Conservation (phyloP, 2,797 vertebrate genomes). For the Epinephelus awoara region DNA sequence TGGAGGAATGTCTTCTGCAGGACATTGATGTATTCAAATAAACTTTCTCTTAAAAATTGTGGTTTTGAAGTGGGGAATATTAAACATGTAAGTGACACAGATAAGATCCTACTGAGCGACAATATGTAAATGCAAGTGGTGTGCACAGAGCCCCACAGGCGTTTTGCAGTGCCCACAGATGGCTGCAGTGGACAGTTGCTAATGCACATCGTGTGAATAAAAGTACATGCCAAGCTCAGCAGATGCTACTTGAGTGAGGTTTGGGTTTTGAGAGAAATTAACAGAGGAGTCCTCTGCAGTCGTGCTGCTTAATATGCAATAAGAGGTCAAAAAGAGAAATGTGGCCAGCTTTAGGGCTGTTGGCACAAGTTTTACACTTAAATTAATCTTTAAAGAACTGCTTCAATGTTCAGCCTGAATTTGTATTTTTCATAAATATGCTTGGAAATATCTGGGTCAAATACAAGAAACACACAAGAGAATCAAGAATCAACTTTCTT, state of each 20-base stretch:
- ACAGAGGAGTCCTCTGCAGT: background rate
- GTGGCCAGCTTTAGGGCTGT: background rate
- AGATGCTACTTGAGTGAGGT: constrained; percentile 52
- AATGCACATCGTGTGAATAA: constrained; percentile 60
- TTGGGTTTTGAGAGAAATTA: constrained; percentile 12
- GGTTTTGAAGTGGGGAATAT: background rate
- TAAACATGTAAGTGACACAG: background rate
- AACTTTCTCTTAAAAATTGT: background rate
- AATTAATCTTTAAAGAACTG: no score
- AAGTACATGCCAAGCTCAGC: constrained; percentile 50
- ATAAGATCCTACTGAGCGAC: constrained; percentile 29
- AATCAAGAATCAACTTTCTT: no score
- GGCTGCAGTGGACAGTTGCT: constrained; percentile 69
- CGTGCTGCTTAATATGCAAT: background rate
- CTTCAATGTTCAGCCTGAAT: background rate
- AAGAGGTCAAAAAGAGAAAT: background rate
- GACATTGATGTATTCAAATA: background rate
- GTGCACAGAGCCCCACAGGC: constrained; percentile 64
- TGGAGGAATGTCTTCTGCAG: constrained; percentile 20
- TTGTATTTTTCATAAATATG: no score
- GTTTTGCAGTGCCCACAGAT: constrained; percentile 69
- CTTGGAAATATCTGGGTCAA: no score
- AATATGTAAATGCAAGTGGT: constrained; percentile 43
- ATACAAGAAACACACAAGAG: no score
- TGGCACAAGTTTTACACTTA: background rate